phyloP scores from a whole-genome alignment of 2,113 vertebrate genomes.

The Brienomyrus longianalis region DNA sequence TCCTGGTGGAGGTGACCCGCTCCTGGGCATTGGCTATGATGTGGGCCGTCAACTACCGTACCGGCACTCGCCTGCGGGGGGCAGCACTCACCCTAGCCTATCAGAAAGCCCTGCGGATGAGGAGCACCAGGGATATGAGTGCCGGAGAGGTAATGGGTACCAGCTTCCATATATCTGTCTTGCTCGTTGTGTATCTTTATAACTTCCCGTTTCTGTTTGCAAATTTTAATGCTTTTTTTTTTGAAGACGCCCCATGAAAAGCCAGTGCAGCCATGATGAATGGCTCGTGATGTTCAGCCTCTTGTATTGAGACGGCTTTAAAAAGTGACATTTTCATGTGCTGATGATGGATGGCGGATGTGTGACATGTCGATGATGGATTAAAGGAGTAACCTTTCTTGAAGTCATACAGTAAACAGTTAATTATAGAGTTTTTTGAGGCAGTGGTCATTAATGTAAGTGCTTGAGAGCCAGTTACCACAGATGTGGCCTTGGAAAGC shows the following conservation, averaged over 20 bases:
- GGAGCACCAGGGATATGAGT: slow-evolving; percentile 64
- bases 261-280: background rate
- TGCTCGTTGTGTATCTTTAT: background rate
- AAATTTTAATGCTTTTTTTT: background rate
- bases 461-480: background rate
- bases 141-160: slow-evolving; percentile 59
- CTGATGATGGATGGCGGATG: background rate
- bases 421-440: background rate
- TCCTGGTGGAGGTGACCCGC: slow-evolving; percentile 60
- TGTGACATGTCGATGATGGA: background rate
- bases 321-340: background rate
- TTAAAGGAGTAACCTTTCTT: background rate
- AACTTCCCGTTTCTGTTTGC: background rate
- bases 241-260: background rate
- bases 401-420: background rate
- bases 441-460: background rate
- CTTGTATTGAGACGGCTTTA: background rate
- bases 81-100: slow-evolving; percentile 66
- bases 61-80: slow-evolving; percentile 64
- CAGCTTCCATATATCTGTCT: background rate
- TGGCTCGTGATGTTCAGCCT: background rate
- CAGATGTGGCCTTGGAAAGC: background rate
- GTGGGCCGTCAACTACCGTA: slow-evolving; percentile 72
- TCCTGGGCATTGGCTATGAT: slow-evolving; percentile 68
- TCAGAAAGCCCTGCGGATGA: slow-evolving; percentile 63